These are phyloP conservation scores for Ptiloglossa arizonensis DNA, from an alignment of 1,140 invertebrate genomes.

Conservation along the genomic window DNA sequence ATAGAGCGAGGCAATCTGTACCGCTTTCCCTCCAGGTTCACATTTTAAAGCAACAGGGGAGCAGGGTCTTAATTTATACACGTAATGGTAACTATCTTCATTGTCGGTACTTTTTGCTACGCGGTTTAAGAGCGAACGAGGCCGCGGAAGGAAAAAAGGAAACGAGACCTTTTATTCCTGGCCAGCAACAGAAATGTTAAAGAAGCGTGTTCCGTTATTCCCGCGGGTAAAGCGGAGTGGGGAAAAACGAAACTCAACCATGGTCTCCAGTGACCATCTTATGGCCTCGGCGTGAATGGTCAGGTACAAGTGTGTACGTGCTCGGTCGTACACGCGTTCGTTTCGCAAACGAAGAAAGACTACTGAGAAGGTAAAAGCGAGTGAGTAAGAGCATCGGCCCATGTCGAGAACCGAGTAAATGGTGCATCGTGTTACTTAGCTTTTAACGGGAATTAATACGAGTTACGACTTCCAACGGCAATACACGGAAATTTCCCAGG, in stretches of 20 bases:
- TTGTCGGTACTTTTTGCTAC: slow-evolving; percentile 34
- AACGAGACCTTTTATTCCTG: slow-evolving; percentile 19
- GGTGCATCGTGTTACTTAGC: slow-evolving; percentile 63
- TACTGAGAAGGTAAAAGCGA: not conserved
- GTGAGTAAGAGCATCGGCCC: slow-evolving; percentile 44
- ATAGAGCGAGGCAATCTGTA: not conserved
- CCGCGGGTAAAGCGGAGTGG: not conserved
- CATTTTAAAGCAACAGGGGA: not conserved
- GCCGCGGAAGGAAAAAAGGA: not conserved
- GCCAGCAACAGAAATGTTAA: slow-evolving; percentile 21
- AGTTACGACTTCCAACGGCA: slow-evolving; percentile 48
- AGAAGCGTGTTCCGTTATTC: slow-evolving; percentile 33
- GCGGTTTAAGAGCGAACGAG: slow-evolving; percentile 24
- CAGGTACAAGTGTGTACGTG: not conserved
- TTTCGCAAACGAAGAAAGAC: not conserved
- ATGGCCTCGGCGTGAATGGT: slow-evolving; percentile 28
- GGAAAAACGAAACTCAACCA: not conserved
- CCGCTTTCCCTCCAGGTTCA: not conserved
- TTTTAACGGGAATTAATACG: slow-evolving; percentile 67
- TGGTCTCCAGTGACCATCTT: slow-evolving; percentile 42
- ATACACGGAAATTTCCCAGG: slow-evolving; percentile 26
- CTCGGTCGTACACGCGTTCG: not conserved
- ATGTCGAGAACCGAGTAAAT: slow-evolving; percentile 32
- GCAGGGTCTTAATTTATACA: slow-evolving; percentile 11
- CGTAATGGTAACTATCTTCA: slow-evolving; percentile 23